Percentiles rank a stretch among this genome's conserved stretches.
Conservation (phyloP, 2,888 invertebrate genomes). For the Pteria penguin region DNA sequence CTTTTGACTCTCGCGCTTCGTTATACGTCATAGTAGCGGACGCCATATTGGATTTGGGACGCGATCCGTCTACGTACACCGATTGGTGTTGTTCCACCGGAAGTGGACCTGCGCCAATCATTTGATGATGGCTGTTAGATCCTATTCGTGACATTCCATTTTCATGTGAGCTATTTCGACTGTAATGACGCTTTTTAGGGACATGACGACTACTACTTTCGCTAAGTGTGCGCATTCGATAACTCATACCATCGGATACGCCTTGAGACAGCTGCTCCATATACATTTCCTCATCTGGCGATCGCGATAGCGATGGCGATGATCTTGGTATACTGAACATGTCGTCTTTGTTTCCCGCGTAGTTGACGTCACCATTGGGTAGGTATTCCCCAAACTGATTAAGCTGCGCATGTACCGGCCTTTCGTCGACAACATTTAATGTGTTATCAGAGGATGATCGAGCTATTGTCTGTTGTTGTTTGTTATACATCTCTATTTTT, state of each 20-base stretch:
- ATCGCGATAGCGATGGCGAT: neutral
- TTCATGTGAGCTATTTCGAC: constrained; percentile 24
- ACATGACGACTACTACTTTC: constrained; percentile 33
- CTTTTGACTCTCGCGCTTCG: neutral
- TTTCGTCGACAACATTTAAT: constrained; percentile 12
- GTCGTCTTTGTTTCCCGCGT: constrained; percentile 1
- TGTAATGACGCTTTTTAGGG: constrained; percentile 39
- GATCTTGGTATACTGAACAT: constrained; percentile 16
- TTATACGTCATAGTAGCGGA: constrained; percentile 9
- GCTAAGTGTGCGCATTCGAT: constrained; percentile 20
- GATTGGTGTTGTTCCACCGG: neutral
- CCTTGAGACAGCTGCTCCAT: constrained; percentile 16
- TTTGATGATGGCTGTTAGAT: neutral
- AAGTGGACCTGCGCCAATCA: neutral
- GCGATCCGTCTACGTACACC: neutral
- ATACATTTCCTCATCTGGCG: constrained; percentile 3
- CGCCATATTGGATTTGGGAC: neutral
- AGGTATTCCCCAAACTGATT: constrained; percentile 10
- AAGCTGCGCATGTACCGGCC: neutral
- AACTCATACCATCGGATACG: neutral
- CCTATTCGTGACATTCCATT: neutral
- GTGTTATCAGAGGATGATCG: constrained; percentile 34
- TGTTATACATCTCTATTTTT: constrained; percentile 37
- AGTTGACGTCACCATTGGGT: constrained; percentile 14
- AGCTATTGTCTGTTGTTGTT: constrained; percentile 29